Base-by-base conservation (phyloP, 2,113 vertebrate species). In the Sula dactylatra region DNA sequence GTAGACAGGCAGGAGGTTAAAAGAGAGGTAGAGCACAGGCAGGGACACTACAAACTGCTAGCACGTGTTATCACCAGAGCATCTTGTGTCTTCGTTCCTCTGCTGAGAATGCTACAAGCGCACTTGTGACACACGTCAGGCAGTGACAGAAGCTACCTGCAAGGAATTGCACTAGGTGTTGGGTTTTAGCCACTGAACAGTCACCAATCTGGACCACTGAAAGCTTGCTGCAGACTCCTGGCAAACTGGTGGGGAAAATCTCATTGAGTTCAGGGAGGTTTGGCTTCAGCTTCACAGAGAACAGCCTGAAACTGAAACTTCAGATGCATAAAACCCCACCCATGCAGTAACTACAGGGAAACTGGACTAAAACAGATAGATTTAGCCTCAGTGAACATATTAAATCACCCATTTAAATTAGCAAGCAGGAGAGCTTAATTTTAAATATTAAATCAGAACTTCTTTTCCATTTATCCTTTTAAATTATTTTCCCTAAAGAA, bases 361-460 rank as follows among this genome's bases (percentile, higher is more conserved):
- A 83, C 9, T 34, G 71, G 71, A 84, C 79, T 44, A 83, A 92
- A 90, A 92, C 1, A 5, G 73, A 59, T 59, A 93, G 8, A 90
- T 70, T 10, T 70, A 93, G 79, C 79, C 70, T 74, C 82, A 81
- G 79, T 78, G 82, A 93, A 74, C 79, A 94, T 88, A 96, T 90
- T 90, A 94, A 96, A 96, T 96, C 79, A 62, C 12, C 11, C 32
- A 94, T 58, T 94, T 88, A 93, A 81, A 94, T 81, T 67, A 92
- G 82, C 49, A 83, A 82, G 16, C 38, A 86, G 59, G 79, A 86
- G 17, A 93, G 8, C 6, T 74, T 73, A 59, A 55, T 90, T 96
- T 90, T 44, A 90, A 88, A 92, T 50, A 86, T 74, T 70, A 86
- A 81, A 94, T 92, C 76, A 87, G 62, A 83, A 49, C 49, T 90